Evolutionary conservation across 2,888 invertebrate genomes (phyloP), one percentile per base, ranked within the genome.

Genomic region (Ophion slaviceki): DNA sequence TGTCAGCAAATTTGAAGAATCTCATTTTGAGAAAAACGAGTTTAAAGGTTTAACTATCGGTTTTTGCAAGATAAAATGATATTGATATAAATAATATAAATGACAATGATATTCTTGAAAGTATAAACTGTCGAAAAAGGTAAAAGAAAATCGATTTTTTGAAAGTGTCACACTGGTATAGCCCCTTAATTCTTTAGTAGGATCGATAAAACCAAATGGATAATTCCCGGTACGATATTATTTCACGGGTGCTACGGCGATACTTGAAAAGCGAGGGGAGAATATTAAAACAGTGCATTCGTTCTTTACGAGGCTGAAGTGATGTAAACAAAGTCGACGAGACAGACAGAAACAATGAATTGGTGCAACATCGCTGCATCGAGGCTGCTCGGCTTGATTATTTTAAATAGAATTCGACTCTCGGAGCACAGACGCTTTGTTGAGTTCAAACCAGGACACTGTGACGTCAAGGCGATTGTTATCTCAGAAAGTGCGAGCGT

Each of bases 371-470:
- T 72, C 47, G 57, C 66, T 47, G 32, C 82, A 82, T 64, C 45
- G 82, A 45, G 68, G 70, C 53, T 70, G 47, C 47, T 47, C 10
- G 61, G 64, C 47, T 78, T 68, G 78, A 61, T 82, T 82, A 78
- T 82, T 82, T 78, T 68, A 74, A 82, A 82, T 82, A 74, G 82
- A 82, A 67, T 67, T 61, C 82, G 11, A 67, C 36, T 59, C 53
- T 70, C 40, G 66, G 53, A 61, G 67, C 14, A 47, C 66, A 28
- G 45, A 5, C 14, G 45, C 53, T 78, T 64, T 24, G 14, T 64
- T 24, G 14, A 61, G 66, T 77, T 62, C 32, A 24, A 82, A 78
- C 82, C 72, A 74, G 78, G 36, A 32, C 82, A 40, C 76, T 66
- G 62, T 32, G 53, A 40, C 59, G 77, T 7, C n/a, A 32, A 6